Conservation (phyloP, 2,797 vertebrate genomes). For the Zenarchopterus dispar region DNA sequence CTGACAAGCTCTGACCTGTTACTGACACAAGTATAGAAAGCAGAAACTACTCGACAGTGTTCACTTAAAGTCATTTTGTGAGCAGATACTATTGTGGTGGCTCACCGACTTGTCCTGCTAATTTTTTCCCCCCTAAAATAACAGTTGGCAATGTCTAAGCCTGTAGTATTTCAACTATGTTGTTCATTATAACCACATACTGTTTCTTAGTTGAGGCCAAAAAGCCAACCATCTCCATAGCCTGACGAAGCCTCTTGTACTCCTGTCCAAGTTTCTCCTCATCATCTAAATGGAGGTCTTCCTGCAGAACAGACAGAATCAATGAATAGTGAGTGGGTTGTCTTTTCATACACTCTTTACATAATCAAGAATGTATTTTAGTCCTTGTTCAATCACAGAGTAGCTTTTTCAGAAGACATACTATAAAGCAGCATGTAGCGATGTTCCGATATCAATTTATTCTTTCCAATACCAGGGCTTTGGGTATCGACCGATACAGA, state of each 20-base stretch:
- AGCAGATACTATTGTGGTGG: background rate
- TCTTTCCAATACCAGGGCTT: too few relatives aligned
- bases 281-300: conserved; percentile 87
- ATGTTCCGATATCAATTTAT: too few relatives aligned
- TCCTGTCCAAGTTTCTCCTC: conserved; percentile 87
- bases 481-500: too few relatives aligned
- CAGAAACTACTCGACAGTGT: conserved; percentile 19
- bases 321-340: too few relatives aligned
- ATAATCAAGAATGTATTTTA: too few relatives aligned
- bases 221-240: conserved; percentile 99
- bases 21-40: conserved; percentile 25
- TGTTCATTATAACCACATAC: conserved; percentile 73
- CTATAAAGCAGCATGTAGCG: too few relatives aligned
- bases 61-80: background rate
- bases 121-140: background rate
- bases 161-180: conserved; percentile 1
- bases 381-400: too few relatives aligned
- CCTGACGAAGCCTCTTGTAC: conserved; percentile 93
- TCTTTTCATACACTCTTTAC: too few relatives aligned
- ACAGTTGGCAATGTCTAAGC: background rate
- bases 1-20: conserved; percentile 67
- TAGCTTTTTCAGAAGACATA: too few relatives aligned
- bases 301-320: conserved; percentile 70
- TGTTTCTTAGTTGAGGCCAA: conserved; percentile 92
- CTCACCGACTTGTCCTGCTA: background rate